Conservation (phyloP, 2,113 vertebrate genomes). For the Boleophthalmus pectinirostris region DNA sequence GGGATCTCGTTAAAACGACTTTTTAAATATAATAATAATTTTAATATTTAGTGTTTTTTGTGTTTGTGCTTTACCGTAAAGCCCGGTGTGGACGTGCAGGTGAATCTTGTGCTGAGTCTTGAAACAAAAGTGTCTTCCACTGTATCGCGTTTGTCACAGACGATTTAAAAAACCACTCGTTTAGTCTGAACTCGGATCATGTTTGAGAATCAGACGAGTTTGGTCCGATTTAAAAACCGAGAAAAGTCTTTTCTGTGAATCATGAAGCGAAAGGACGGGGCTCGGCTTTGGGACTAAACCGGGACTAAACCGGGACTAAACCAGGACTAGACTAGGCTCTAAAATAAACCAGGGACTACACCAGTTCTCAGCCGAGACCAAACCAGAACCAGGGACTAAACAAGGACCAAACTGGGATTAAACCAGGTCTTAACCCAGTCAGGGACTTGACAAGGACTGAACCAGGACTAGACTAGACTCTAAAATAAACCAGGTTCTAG, state of each 20-base stretch:
- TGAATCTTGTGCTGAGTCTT: conserved; percentile 4
- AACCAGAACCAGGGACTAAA: not conserved
- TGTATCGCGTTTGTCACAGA: conserved; percentile 35
- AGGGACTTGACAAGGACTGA: not conserved
- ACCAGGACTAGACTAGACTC: not conserved
- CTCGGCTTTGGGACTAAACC: not conserved
- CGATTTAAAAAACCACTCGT: conserved; percentile 54
- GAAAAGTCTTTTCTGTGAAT: no score
- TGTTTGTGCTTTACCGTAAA: not conserved
- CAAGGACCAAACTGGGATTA: not conserved
- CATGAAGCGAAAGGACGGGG: not conserved
- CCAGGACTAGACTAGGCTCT: not conserved
- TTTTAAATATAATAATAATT: no score
- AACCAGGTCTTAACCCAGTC: not conserved
- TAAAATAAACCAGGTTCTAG: not conserved
- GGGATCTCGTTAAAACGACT: no score
- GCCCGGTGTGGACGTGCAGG: not conserved
- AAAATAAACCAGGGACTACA: not conserved
- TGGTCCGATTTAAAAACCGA: no score
- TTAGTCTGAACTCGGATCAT: not conserved
- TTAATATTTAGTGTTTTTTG: not conserved
- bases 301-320: not conserved
- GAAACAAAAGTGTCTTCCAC: conserved; percentile 24
- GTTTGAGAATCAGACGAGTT: no score
- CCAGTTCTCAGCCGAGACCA: not conserved